phyloP scores from a whole-genome alignment of 2,797 vertebrate genomes.

The Coregonus sp. region DNA sequence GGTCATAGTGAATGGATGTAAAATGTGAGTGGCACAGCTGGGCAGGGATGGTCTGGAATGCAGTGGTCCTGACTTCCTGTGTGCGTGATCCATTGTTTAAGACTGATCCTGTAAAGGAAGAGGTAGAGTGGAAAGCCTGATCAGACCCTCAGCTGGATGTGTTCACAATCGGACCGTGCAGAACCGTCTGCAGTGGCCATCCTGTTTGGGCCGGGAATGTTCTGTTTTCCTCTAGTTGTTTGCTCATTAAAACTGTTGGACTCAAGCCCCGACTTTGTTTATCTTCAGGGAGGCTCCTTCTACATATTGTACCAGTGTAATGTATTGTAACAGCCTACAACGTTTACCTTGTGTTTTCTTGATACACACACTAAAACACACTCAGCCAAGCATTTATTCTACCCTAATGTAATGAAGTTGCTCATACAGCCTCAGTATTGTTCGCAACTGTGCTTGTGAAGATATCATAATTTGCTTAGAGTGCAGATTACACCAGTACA shows the following conservation, averaged over 20 bases:
- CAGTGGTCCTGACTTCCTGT: slow-evolving; percentile 11
- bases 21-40: slow-evolving; percentile 54
- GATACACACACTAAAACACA: neutral
- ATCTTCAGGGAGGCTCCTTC: neutral
- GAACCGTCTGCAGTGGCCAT: slow-evolving; percentile 46
- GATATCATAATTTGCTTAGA: neutral
- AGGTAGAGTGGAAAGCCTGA: neutral
- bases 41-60: slow-evolving; percentile 8
- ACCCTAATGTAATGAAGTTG: neutral
- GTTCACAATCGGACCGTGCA: slow-evolving; percentile 8
- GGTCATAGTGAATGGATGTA: slow-evolving; percentile 3
- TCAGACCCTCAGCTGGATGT: slow-evolving; percentile 1
- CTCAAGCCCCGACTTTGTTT: neutral
- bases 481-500: neutral
- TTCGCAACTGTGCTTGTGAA: neutral
- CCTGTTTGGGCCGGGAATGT: slow-evolving; percentile 70
- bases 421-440: neutral
- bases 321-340: neutral
- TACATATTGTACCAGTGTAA: neutral
- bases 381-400: neutral
- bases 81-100: slow-evolving; percentile 64
- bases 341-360: neutral
- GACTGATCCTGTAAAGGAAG: slow-evolving; percentile 48
- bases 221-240: slow-evolving; percentile 67
- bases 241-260: slow-evolving; percentile 29